Base-by-base conservation (phyloP, 2,113 vertebrate species). In the Puffinus mauretanicus region DNA sequence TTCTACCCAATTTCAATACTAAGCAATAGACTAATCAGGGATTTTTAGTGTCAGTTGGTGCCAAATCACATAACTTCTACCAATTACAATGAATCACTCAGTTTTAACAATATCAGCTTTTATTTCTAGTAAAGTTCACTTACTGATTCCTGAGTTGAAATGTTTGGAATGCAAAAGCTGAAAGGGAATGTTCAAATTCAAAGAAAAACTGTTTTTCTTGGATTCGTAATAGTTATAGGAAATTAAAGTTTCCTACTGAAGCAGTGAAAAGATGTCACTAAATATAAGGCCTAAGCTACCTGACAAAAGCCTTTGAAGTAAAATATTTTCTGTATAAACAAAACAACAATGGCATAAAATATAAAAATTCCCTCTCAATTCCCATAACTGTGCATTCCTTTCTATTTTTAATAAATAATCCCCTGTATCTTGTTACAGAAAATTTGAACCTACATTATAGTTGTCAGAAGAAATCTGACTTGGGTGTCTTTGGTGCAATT, bases 171-270 rank as follows among this genome's bases (percentile, higher is more conserved):
- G 83, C 51, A 90, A 92, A 81, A 88, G n/a, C n/a, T 78, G 62
- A 88, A 91, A 91, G 15, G 32, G 16, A 92, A 77, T 14, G 7
- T 20, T 86, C 22, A 67, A 51, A 88, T 83, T 88, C 54, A 86
- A 90, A 92, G 71, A 86, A 85, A 76, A 89, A 22, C 30, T 86
- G 32, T 78, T 96, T 91, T 88, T 72, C 80, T 97, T 96, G 88
- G 88, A 90, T 82, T 77, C 32, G 26, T 66, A 77, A 42, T 17
- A 14, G 22, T 73, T 47, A 73, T 30, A 87, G 44, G 77, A 89
- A 82, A 95, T 57, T 62, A 42, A 80, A 93, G 16, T 84, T 95
- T 96, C 57, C 84, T 85, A 87, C 78, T 89, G 44, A 82, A 95
- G 61, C 51, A 71, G 47, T 86, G 86, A 92, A 61, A 93, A 96